Evolutionary conservation across 2,113 vertebrate genomes (phyloP), one percentile per base, ranked within the genome.

Genomic region (Xiphophorus maculatus): DNA sequence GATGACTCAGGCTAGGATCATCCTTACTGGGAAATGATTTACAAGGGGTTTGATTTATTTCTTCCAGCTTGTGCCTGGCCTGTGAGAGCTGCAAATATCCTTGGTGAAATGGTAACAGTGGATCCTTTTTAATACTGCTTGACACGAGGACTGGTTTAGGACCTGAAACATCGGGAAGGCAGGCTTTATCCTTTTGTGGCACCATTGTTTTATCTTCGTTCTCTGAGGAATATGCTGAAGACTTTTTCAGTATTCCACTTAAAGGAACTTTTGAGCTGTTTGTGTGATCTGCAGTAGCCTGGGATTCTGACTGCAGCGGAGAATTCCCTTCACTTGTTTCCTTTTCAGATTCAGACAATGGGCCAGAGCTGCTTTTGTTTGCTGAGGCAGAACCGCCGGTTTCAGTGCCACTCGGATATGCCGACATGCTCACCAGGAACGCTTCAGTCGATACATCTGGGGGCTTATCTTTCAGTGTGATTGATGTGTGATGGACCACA

Each of bases 401-500:
- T 89, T 96, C 96, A 72, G 93, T 92, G 68, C 79, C 93, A 63
- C 95, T 93, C 61, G 93, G 91, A 71, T 91, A 83, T 79, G 92
- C 67, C 27, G 96, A 93, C 74, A 98, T 82, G 85, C 95, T 95
- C 44, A 95, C 93, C 87, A 99, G 94, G 92, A 97, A 97, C 1
- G 91, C 94, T 87, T 98, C 97, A 29, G 98, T 98, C 37, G 98
- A 97, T 86, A 98, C 96, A 91, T 97, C 97, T 84, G 96, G 95
- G 76, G 97, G 97, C 87, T 99, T 99, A 84, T 97, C 97, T 90
- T 96, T 97, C 69, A 98, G 94, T 90, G 96, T 96, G 74, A 97
- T 87, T 1, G 87, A 19, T 30, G 84, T 48, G 33, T 54, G 19
- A 4, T 79, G 88, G 73, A 69, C 84, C 74, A 33, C 69, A 3